Conservation (phyloP, 2,888 invertebrate species). For the Byasa hedistus region DNA sequence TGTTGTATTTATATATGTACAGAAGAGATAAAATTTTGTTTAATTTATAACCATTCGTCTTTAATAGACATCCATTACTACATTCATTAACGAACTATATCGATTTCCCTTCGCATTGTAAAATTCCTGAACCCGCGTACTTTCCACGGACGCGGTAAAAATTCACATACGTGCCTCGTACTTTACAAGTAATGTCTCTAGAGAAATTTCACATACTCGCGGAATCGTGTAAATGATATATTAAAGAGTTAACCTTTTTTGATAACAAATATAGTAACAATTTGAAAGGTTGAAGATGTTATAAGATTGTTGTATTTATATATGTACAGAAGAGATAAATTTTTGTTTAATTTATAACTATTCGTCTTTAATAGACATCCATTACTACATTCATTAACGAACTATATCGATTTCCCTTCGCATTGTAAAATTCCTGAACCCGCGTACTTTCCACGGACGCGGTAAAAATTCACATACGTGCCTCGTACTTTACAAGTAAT, state of each 20-base stretch:
- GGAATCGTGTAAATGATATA: slow-evolving; percentile 3
- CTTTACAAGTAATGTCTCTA: slow-evolving; percentile 13
- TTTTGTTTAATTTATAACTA: no score
- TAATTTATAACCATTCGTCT: no score
- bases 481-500: slow-evolving; percentile 11
- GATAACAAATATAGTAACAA: no score
- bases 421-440: slow-evolving; percentile 7
- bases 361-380: background rate
- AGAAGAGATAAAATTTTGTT: no score
- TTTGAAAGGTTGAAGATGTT: no score
- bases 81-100: no score
- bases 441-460: slow-evolving; percentile 13
- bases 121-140: slow-evolving; percentile 10
- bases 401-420: background rate
- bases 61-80: no score
- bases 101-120: background rate
- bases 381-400: background rate
- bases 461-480: slow-evolving; percentile 21
- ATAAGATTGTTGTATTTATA: no score
- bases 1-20: no score
- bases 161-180: slow-evolving; percentile 19
- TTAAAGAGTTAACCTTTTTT: no score
- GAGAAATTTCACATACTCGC: slow-evolving; percentile 7
- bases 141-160: slow-evolving; percentile 14
- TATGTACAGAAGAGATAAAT: no score